Percentiles rank a stretch among this genome's conserved stretches.
Evolutionary conservation across 2,113 vertebrate genomes (phyloP).

Genomic region (Agapornis roseicollis): DNA sequence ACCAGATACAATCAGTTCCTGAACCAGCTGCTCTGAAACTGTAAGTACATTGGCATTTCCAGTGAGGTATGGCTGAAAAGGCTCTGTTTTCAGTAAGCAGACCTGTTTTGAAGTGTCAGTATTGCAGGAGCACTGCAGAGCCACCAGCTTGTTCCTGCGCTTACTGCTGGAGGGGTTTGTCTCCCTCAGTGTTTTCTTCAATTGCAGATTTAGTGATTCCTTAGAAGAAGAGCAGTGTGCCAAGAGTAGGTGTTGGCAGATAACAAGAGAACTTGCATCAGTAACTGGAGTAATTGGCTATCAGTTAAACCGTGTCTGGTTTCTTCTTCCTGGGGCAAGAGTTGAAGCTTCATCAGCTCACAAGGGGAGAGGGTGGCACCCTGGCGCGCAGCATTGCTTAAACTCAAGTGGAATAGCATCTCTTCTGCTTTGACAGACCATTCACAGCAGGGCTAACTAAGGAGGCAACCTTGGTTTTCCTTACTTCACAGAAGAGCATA

Average conservation of each 20-base stretch:
- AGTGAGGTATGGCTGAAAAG: not conserved
- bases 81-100: not conserved
- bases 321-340: not conserved
- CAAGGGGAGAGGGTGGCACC: not conserved
- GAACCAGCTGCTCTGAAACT: not conserved
- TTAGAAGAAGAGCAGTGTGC: not conserved
- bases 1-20: not conserved
- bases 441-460: not conserved
- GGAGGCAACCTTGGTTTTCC: not conserved
- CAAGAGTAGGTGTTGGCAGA: not conserved
- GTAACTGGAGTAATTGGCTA: not conserved
- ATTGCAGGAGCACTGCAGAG: not conserved
- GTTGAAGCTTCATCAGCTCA: not conserved
- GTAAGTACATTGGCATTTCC: not conserved
- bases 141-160: not conserved
- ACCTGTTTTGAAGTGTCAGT: not conserved
- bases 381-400: not conserved
- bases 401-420: not conserved
- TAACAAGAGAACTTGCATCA: not conserved
- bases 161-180: not conserved
- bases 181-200: not conserved
- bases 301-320: not conserved
- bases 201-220: not conserved
- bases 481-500: not conserved
- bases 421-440: not conserved